A percentile compares a stretch with the other conserved stretches of the same genome.
Evolutionary conservation across 2,113 vertebrate species (phyloP).

Genomic region (Zeus faber): DNA sequence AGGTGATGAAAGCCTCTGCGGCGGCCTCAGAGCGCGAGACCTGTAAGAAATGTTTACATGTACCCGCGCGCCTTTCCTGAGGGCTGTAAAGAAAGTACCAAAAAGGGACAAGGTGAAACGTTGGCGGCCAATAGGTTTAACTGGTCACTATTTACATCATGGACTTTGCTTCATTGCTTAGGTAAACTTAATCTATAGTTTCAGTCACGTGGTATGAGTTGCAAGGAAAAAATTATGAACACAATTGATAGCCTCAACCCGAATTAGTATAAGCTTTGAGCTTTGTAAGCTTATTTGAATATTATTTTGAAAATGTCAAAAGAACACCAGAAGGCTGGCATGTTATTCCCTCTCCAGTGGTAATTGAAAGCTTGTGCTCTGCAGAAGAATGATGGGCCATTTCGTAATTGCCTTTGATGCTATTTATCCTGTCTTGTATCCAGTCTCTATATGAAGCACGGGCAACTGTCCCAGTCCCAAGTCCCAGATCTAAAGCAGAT

Average conservation of each 20-base stretch:
- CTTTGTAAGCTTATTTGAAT: constrained; percentile 8
- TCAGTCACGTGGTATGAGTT: no score
- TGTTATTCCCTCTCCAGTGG: constrained; percentile 16
- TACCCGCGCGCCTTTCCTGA: no score
- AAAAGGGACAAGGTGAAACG: no score
- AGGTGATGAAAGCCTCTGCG: no score
- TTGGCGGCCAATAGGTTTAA: no score
- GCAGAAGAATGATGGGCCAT: constrained; percentile 27
- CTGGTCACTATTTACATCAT: no score
- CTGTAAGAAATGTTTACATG: no score
- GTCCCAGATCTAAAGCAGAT: constrained; percentile 50
- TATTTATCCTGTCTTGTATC: constrained; percentile 42
- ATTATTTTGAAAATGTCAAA: constrained; percentile 21
- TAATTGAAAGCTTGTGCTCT: constrained; percentile 49
- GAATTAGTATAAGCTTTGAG: constrained; percentile 16
- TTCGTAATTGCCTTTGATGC: constrained; percentile 46
- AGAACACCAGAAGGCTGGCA: constrained; percentile 17
- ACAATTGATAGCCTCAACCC: background rate
- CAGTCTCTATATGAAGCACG: constrained; percentile 30
- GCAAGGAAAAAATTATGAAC: no score
- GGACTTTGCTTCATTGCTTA: no score
- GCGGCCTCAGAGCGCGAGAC: no score
- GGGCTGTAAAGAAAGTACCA: no score
- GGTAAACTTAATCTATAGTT: no score
- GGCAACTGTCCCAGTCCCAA: constrained; percentile 23